Evolutionary conservation across 2,888 invertebrate species (phyloP), one percentile per base, ranked within the genome.

Genomic region (Scaptomyza cyrtandrae): DNA sequence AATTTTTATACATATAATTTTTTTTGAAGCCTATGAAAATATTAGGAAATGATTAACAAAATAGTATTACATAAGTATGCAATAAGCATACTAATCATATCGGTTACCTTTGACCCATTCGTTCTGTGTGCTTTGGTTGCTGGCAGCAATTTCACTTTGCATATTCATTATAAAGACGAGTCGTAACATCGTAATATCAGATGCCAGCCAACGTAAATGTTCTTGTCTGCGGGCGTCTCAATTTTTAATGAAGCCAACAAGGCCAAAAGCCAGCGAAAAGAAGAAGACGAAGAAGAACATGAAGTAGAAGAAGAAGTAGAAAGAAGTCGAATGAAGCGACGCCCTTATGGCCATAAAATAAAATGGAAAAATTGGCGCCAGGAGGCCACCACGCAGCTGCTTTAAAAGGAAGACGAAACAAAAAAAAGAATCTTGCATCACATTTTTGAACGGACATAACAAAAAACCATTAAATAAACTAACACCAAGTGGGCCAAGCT

Each of bases 171-270:
- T 10, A 66, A 14, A 9, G 46, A 10, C 35, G 52, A 35, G 45
- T 7, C 29, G 56, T 56, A 49, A 57, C 44, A 53, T 29, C 45
- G 60, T 58, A 62, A 76, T 59, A 71, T 66, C 57, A 61, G 62
- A 45, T 60, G 69, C 33, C 55, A 62, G 64, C 45, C 46, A 69
- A 73, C 61, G 61, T 65, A 59, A 69, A 65, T 69, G 70, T 50
- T 71, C 70, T 58, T 78, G 64, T 70, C 75, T 77, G 75, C 62
- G 59, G 56, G 64, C 73, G 48, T 41, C 68, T 75, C 70, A 75
- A 78, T 76, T 78, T 78, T 76, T 76, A 78, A 78, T 78, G 75
- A 65, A 69, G 64, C 69, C 57, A 72, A 59, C 59, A n/a, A n/a
- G n/a, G 10, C 33, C 33, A 33, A 33, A 33, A 33, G 10, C 33